These are phyloP conservation scores for Cynodonichthys magdalenae DNA, from an alignment of 2,797 vertebrate genomes.

Conservation along the genomic window DNA sequence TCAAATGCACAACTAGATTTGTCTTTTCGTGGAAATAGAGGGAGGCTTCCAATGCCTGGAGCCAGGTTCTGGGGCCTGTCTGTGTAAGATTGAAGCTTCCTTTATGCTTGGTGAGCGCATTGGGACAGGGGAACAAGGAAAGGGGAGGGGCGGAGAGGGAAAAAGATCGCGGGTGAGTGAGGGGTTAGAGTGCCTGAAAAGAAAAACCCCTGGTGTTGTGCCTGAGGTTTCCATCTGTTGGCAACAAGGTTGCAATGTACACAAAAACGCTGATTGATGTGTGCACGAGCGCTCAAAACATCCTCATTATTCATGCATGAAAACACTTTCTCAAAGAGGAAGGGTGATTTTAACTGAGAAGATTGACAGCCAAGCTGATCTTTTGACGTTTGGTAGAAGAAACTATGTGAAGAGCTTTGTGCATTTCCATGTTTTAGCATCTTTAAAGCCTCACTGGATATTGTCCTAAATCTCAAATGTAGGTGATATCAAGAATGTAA, in stretches of 20 bases:
- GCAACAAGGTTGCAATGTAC: slow-evolving; percentile 55
- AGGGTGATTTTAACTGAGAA: slow-evolving; percentile 45
- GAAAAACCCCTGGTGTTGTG: slow-evolving; percentile 61
- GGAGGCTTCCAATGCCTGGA: slow-evolving; percentile 66
- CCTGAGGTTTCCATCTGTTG: slow-evolving; percentile 78
- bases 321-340: slow-evolving; percentile 28
- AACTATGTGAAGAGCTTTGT: slow-evolving; percentile 18
- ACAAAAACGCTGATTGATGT: slow-evolving; percentile 50
- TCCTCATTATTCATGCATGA: slow-evolving; percentile 28
- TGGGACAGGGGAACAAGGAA: slow-evolving; percentile 9
- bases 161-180: slow-evolving; percentile 1
- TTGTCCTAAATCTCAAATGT: slow-evolving; percentile 45
- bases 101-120: slow-evolving; percentile 59
- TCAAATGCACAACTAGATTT: slow-evolving; percentile 58
- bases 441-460: slow-evolving; percentile 36
- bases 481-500: slow-evolving; percentile 43
- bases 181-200: slow-evolving; percentile 55
- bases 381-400: slow-evolving; percentile 30
- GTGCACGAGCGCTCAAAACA: slow-evolving; percentile 39
- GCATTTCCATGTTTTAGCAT: slow-evolving; percentile 42
- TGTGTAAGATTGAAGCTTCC: slow-evolving; percentile 58
- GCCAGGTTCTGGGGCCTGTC: slow-evolving; percentile 67
- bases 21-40: slow-evolving; percentile 56
- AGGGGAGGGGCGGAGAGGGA: neutral
- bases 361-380: slow-evolving; percentile 40